These are phyloP conservation scores for Oryctes rhinoceros DNA, from an alignment of 1,140 invertebrate genomes.

Conservation along the genomic window DNA sequence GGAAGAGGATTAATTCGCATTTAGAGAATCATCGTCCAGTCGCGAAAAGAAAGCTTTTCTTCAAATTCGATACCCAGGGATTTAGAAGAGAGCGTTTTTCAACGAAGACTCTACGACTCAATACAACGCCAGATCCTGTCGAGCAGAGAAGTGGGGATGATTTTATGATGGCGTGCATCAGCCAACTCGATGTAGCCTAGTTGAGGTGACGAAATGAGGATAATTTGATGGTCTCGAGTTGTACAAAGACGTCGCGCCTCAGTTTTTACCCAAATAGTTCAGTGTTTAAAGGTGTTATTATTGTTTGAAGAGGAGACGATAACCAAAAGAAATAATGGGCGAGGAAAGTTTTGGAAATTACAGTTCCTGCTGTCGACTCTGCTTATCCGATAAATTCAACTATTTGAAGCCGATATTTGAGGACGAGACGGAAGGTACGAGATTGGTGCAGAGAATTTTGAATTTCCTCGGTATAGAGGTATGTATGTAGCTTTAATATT, in stretches of 20 bases:
- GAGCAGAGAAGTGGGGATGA: conserved; percentile 42
- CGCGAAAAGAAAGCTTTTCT: conserved; percentile 22
- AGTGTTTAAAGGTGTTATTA: background rate
- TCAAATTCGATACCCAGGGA: conserved; percentile 21
- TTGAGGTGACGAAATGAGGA: conserved; percentile 32
- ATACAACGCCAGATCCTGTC: conserved; percentile 39
- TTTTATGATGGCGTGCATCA: conserved; percentile 39
- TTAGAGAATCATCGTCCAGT: too few species aligned
- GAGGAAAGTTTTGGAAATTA: conserved; percentile 48
- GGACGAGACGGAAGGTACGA: conserved; percentile 48
- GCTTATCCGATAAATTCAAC: conserved; percentile 53
- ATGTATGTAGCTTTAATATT: conserved; percentile 42
- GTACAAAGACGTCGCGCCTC: conserved; percentile 10
- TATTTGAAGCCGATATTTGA: conserved; percentile 53
- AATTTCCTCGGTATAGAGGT: conserved; percentile 53
- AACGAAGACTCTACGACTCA: conserved; percentile 37
- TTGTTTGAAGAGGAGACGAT: too few species aligned
- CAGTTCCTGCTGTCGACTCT: conserved; percentile 55
- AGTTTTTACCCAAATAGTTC: background rate
- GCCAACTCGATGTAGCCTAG: conserved; percentile 29
- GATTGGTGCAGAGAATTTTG: conserved; percentile 51
- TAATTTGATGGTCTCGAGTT: conserved; percentile 30
- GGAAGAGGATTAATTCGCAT: too few species aligned
- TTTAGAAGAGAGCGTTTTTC: conserved; percentile 22
- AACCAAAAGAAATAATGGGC: conserved; percentile 45